Evolutionary conservation across 2,888 invertebrate species (phyloP), one percentile per base, ranked within the genome.

Genomic region (Glaucopsyche alexis): DNA sequence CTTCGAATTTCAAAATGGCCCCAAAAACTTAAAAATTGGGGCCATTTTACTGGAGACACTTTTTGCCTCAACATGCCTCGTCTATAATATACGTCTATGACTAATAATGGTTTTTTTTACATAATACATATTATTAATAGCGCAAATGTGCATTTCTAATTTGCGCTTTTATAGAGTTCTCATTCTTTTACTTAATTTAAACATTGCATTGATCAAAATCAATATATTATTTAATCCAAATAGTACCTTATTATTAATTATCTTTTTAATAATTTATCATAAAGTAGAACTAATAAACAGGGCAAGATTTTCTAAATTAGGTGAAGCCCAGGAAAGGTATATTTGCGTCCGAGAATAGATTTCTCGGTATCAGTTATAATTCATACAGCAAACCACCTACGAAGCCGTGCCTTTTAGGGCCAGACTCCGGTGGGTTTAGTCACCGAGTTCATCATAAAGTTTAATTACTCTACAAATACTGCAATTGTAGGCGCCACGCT

Each of bases 351-450:
- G 71, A 72, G 75, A 77, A 77, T 75, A 77, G 76, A 74, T 55
- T 73, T 69, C 78, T 76, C 76, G 77, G 80, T 80, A 76, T 60
- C 60, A 38, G 60, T 38, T 60, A 47, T 47, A 83, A 83, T 79
- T 85, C 81, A 83, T 79, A 76, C 78, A 75, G 77, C 78, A 79
- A 78, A 78, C 84, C 85, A 81, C 85, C 85, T 81, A 86, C 83
- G 81, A 78, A 66, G 80, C 72, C 76, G 47, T 38, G 29, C 84
- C 82, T 78, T 83, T 80, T 84, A 82, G 74, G 82, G 85, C 29
- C 74, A 81, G 79, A 77, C 76, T 75, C 77, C 77, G 76, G 75
- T 72, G 76, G 77, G 74, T 74, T 73, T 38, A 60, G 60, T 60
- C 52, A 50, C 50, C 2, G 50, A 60, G 60, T 60, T 38, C 60